phyloP scores from a whole-genome alignment of 2,888 invertebrate species.

The Heterodera filipjevi region DNA sequence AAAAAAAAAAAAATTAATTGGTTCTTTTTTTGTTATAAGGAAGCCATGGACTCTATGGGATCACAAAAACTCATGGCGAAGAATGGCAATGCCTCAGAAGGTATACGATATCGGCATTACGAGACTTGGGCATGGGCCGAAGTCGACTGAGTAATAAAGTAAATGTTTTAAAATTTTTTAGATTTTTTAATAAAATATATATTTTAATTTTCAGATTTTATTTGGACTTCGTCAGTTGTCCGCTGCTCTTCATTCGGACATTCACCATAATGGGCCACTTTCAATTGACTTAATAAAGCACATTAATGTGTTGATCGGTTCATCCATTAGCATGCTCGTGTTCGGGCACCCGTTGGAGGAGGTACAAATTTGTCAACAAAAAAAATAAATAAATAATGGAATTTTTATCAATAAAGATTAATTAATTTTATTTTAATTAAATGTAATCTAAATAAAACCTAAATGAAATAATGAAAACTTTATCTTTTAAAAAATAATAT shows the following conservation, averaged over 20 bases:
- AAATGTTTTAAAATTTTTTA: background rate
- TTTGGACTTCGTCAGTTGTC: background rate
- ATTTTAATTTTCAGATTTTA: background rate
- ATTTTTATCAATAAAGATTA: too few species aligned
- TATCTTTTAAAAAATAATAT: too few species aligned
- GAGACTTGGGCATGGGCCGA: background rate
- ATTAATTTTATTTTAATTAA: too few species aligned
- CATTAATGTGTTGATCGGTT: background rate
- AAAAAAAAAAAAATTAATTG: too few species aligned
- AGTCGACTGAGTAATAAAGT: background rate
- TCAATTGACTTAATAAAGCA: background rate
- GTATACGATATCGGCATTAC: background rate
- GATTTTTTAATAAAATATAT: background rate
- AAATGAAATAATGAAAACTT: too few species aligned
- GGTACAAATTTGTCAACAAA: too few species aligned
- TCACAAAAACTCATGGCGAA: background rate
- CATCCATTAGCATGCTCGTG: constrained; percentile 18
- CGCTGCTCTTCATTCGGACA: background rate
- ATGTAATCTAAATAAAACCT: too few species aligned
- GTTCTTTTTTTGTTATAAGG: background rate
- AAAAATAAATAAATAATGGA: too few species aligned
- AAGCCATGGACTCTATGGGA: background rate
- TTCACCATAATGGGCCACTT: background rate
- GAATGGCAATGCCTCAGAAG: background rate
- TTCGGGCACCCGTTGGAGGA: constrained; percentile 24